Evolutionary conservation across 1,140 invertebrate genomes (phyloP), one percentile per base, ranked within the genome.

Genomic region (Leptinotarsa texana): DNA sequence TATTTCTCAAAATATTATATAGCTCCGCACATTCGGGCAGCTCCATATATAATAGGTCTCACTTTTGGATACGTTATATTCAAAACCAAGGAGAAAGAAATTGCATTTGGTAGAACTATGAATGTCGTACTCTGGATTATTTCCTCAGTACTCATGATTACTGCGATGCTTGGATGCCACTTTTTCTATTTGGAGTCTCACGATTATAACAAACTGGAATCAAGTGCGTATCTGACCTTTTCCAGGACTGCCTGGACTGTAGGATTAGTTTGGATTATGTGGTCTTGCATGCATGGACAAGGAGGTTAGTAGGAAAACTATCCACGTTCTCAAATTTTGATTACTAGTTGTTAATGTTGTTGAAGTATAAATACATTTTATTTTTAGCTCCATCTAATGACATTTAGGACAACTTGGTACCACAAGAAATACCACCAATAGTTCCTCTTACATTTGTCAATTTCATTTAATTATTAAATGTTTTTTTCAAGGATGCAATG

Each of bases 191-290:
- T 72, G 21, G 78, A 81, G 72, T 71, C 73, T 75, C 78, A 81
- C 68, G 72, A 76, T 18, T 80, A 80, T 42, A 78, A 80, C 57
- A 63, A 74, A 71, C 22, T 79, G 18, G 77, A 77, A 51, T 63
- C 77, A 2, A 76, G 77, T n/a, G 21, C 77, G 17, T 82, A 75
- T 67, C 48, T 82, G 66, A 73, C 81, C 15, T 75, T 74, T 57
- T 78, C 76, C 13, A 75, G 81, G 70, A 77, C 81, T 18, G 68
- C 75, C 8, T 82, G 81, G 81, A 77, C 78, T 49, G 63, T 82
- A 22, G 81, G 80, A 4, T 66, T 82, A 18, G 75, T 77, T n/a
- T 82, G 81, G 81, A 78, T 82, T n/a, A 75, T 81, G n/a, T 80
- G 79, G 79, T 77, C 79, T 57, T 82, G 81, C 61, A 75, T 77